phyloP scores from a whole-genome alignment of 2,888 invertebrate species.

The Crioceris asparagi region DNA sequence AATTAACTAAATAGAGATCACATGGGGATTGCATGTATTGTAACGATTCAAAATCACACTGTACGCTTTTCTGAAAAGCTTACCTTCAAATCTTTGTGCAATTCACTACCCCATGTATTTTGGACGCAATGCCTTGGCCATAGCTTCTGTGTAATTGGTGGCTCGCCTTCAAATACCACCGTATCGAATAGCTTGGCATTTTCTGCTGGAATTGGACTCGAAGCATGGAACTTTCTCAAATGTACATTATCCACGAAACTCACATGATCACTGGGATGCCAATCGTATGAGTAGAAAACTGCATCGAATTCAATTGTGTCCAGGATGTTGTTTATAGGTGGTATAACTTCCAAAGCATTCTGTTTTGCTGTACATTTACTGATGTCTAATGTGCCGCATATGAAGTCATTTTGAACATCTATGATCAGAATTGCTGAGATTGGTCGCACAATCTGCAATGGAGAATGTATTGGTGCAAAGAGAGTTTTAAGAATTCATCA shows the following conservation, averaged over 20 bases:
- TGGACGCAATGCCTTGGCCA: constrained; percentile 96
- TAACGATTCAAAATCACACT: too few species aligned
- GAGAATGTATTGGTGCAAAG: too few species aligned
- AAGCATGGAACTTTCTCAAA: constrained; percentile 57
- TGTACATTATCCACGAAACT: constrained; percentile 84
- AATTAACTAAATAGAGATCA: too few species aligned
- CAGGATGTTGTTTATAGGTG: constrained; percentile 76
- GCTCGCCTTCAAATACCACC: constrained; percentile 78
- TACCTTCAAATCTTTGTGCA: constrained; percentile 79
- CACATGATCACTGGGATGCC: constrained; percentile 93
- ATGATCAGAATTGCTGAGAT: constrained; percentile 81
- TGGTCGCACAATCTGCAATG: constrained; percentile 40
- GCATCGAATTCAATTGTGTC: constrained; percentile 71
- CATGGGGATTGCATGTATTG: too few species aligned
- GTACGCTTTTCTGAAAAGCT: constrained; percentile 8
- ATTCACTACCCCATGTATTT: constrained; percentile 85
- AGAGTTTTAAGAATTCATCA: too few species aligned
- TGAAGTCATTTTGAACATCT: constrained; percentile 97
- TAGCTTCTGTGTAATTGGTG: constrained; percentile 72
- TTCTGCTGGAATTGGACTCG: constrained; percentile 59
- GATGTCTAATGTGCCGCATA: constrained; percentile 83
- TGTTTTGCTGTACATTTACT: constrained; percentile 85
- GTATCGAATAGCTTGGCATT: constrained; percentile 72
- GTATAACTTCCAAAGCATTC: constrained; percentile 78
- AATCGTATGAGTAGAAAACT: constrained; percentile 87